Evolutionary conservation across 2,797 vertebrate genomes (phyloP), one percentile per base, ranked within the genome.

Genomic region (Cyprinella venusta): DNA sequence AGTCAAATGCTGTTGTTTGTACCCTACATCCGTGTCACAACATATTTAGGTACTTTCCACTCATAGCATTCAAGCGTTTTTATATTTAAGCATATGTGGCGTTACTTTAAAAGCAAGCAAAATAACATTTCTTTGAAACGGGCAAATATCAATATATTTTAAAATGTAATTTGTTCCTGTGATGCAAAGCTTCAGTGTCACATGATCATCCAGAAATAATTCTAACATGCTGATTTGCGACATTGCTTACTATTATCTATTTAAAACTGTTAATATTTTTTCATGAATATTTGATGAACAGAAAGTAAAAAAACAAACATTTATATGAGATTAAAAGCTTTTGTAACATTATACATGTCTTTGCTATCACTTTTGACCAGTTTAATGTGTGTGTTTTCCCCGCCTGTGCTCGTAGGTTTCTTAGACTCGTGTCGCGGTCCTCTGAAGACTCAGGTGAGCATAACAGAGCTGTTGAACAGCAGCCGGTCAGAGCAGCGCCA

Each of bases 401-500:
- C 9, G 13, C 33, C 40, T 67, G 26, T n/a, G 21, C 33, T 12
- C 10, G 6, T 9, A 91, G 87, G 94, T 76, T 92, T 67, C 19
- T 48, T 69, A 72, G 87, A 91, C 69, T 89, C 94, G 16, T 94
- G 92, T 90, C 94, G 94, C 42, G 93, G 95, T 82, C 93, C 94
- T 69, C 92, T 96, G 3, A 92, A 94, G 79, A 92, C 94, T 72
- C 95, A 96, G 89, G 94, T 96, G 90, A 96, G 96, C 88, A 95
- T 96, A 78, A 95, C 96, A 0, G 96, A 96, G 92, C 95, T 96
- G 89, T 95, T 96, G 93, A 95, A 93, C 81, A 95, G 94, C 15
- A 93, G 93, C 77, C 93, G 92, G 81, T 93, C 94, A 3, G 96
- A 96, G 83, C 95, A 93, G 36, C 93, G 92, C 79, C 92, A 94